These are phyloP conservation scores for Eonycteris spelaea DNA, from an alignment of 2,113 vertebrate genomes.

Conservation along the genomic window DNA sequence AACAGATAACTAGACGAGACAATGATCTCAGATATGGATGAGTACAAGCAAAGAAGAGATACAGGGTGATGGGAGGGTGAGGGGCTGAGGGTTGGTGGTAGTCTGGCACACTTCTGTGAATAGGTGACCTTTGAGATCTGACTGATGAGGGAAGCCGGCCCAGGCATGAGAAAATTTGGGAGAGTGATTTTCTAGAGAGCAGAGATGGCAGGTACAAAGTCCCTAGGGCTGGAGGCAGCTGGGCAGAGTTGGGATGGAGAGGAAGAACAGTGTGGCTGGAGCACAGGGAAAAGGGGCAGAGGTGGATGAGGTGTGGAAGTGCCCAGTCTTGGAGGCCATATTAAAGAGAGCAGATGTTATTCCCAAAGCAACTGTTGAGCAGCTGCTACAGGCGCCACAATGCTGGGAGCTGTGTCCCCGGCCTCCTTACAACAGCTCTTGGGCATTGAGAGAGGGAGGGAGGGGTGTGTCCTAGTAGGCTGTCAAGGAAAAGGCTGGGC, in stretches of 20 bases:
- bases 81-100: background rate
- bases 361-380: background rate
- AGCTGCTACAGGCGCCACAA: background rate
- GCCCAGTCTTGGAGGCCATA: background rate
- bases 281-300: background rate
- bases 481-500: background rate
- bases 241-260: too few species aligned
- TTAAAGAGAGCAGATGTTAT: background rate
- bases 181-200: background rate
- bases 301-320: background rate
- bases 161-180: background rate
- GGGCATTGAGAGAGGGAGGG: background rate
- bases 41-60: background rate
- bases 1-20: background rate
- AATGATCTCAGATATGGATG: background rate
- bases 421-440: background rate
- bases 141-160: background rate
- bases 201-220: background rate
- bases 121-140: background rate
- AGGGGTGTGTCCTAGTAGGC: background rate
- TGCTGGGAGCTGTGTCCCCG: background rate
- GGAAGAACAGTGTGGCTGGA: background rate
- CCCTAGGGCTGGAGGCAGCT: background rate
- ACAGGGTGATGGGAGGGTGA: fast-evolving
- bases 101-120: background rate